Base-by-base conservation (phyloP, 2,888 invertebrate species). In the Drosophila anomelani region DNA sequence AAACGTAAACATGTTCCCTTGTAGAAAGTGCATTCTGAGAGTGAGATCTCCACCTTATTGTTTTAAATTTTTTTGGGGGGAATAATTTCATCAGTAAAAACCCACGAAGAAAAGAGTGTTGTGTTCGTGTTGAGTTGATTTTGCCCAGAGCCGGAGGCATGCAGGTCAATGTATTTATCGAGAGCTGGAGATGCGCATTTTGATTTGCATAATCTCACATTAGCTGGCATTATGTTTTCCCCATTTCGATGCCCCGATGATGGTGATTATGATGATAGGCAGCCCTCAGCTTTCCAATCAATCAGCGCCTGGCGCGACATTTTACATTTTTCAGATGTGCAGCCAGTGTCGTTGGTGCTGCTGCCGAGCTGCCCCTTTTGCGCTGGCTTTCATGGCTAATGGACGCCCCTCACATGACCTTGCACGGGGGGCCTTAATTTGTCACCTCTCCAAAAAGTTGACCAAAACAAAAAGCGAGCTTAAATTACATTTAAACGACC, bases 321-420 rank as follows among this genome's bases (percentile, higher is more conserved):
- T 58, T 64, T 44, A 51, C 67, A 29, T 59, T 61, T 63, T 29
- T 10, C 32, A 41, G n/a, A 71, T 49, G 56, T 68, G 56, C 34
- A 68, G 67, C 47, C 70, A 47, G 67, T 68, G 70, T 69, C 67
- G 39, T 55, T 68, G 23, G 34, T 46, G 32, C 43, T n/a, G 26
- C 2, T 26, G 9, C 17, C 17, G n/a, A 15, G 44, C 38, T 70
- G 55, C 26, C 26, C 39, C 47, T 41, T 69, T 12, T 13, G 17
- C 41, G 29, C 1, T 64, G 34, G 26, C 54, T 39, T 83, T 85
- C 86, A 89, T 79, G 80, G 90, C 88, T 89, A 88, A 89, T 84
- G 84, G 88, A 59, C 86, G 84, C 88, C 90, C 84, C 88, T 84
- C 88, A 85, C 74, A 84, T 85, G 84, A 84, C 84, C 84, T 89